phyloP scores from a whole-genome alignment of 2,797 vertebrate genomes.

The Linurgus olivaceus region DNA sequence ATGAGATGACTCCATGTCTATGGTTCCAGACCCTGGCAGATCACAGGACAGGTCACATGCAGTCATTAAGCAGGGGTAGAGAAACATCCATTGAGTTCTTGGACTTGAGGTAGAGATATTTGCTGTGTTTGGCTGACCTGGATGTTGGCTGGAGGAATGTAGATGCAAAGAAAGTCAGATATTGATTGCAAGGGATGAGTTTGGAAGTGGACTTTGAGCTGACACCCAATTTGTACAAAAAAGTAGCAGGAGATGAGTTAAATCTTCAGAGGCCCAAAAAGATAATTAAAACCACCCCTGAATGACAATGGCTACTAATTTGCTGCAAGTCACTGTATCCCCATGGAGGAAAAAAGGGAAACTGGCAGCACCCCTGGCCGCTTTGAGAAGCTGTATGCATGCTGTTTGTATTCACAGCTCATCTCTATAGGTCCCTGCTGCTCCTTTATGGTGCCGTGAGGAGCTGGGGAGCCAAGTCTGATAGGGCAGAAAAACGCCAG shows the following conservation, averaged over 20 bases:
- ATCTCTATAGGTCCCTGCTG: neutral
- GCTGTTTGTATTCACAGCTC: neutral
- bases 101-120: neutral
- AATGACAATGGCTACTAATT: neutral
- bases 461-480: neutral
- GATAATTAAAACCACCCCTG: neutral
- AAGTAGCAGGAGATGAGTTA: neutral
- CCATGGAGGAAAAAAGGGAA: neutral
- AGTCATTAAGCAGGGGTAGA: neutral
- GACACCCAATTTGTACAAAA: neutral
- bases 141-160: no score
- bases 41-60: fast-evolving
- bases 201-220: neutral
- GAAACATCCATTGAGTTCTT: neutral
- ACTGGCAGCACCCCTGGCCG: fast-evolving
- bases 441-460: neutral
- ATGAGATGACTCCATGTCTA: neutral
- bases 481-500: conserved; percentile 38
- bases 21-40: neutral
- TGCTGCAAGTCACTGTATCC: neutral
- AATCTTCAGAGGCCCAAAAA: neutral
- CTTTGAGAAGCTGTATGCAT: neutral
- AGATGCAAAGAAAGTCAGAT: neutral
- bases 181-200: neutral
- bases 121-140: neutral